These are phyloP conservation scores for Apis laboriosa DNA, from an alignment of 1,140 invertebrate genomes.

Conservation along the genomic window DNA sequence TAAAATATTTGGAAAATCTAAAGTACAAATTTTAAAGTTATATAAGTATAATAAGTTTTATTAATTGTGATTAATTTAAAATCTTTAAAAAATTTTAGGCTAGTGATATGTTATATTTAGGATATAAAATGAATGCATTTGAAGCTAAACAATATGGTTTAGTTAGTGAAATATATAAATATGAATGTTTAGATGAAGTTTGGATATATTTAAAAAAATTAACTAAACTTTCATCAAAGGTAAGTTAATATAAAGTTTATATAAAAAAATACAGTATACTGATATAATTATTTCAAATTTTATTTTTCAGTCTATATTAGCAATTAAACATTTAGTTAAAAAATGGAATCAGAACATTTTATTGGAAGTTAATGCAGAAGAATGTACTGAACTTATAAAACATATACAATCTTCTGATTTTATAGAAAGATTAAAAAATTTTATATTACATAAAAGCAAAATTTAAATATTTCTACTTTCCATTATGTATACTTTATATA, in stretches of 20 bases:
- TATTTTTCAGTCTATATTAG: conserved; percentile 71
- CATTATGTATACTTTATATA: conserved; percentile 12
- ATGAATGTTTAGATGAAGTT: conserved; percentile 61
- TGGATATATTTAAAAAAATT: conserved; percentile 66
- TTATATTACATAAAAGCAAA: conserved; percentile 60
- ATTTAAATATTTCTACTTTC: conserved; percentile 47
- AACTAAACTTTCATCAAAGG: conserved; percentile 66
- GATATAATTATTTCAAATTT: conserved; percentile 13
- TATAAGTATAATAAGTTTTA: neutral
- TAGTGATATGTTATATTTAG: conserved; percentile 90
- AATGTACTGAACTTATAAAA: conserved; percentile 59
- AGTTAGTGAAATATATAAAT: conserved; percentile 85
- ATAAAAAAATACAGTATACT: neutral
- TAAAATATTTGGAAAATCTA: conserved; percentile 88
- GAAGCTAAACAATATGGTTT: conserved; percentile 88
- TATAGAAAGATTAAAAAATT: conserved; percentile 43
- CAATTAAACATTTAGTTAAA: conserved; percentile 66
- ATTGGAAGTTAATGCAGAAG: conserved; percentile 66
- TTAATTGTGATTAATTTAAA: conserved; percentile 22
- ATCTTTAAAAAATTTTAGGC: conserved; percentile 82
- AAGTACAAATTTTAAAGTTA: conserved; percentile 79
- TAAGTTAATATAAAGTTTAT: conserved; percentile 44
- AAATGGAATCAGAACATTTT: conserved; percentile 66
- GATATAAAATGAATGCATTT: conserved; percentile 88
- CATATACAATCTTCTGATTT: conserved; percentile 50